These are phyloP conservation scores for Erpornis zantholeuca DNA, from an alignment of 2,113 vertebrate genomes.

Conservation along the genomic window DNA sequence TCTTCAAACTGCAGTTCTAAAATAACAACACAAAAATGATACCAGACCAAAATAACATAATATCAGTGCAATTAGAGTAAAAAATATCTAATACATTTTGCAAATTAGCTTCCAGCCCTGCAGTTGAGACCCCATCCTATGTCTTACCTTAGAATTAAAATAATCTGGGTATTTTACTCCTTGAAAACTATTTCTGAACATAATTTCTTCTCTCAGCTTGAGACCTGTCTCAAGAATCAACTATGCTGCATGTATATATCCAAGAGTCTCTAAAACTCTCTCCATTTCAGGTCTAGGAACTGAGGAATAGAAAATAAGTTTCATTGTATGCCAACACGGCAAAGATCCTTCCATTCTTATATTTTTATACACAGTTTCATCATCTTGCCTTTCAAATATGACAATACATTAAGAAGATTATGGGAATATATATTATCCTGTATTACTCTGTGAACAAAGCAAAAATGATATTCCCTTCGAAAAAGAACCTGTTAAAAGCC, in stretches of 20 bases:
- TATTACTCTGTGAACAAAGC: not conserved
- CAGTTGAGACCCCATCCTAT: not conserved
- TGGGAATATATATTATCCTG: not conserved
- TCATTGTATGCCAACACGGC: not conserved
- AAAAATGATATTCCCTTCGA: not conserved
- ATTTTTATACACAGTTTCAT: not conserved
- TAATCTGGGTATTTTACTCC: not conserved
- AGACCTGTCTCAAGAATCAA: not conserved
- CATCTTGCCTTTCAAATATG: not conserved
- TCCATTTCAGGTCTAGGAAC: not conserved
- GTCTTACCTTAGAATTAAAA: not conserved
- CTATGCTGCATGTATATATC: not conserved
- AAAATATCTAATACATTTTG: not conserved
- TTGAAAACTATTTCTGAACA: not conserved
- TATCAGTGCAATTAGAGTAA: not conserved
- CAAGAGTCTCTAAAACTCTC: not conserved
- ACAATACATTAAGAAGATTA: not conserved
- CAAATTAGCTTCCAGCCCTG: not conserved
- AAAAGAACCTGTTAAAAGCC: not conserved
- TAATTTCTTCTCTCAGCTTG: not conserved
- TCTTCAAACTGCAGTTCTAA: not conserved
- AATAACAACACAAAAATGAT: not conserved
- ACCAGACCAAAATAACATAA: not conserved
- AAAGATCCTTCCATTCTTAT: not conserved
- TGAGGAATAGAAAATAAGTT: not conserved